phyloP scores from a whole-genome alignment of 2,888 invertebrate species.

The Neoitamus cyanurus region DNA sequence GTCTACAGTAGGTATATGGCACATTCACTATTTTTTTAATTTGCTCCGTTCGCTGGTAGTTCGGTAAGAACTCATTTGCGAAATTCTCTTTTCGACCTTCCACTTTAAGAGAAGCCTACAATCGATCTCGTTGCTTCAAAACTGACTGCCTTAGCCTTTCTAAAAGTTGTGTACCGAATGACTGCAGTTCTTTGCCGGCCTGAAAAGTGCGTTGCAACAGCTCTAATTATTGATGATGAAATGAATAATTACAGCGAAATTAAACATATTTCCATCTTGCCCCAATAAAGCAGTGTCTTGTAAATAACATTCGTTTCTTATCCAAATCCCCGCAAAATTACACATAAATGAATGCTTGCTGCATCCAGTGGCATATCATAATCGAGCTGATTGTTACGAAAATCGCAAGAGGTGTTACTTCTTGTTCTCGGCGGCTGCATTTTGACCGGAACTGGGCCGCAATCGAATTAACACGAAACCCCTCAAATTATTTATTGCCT shows the following conservation, averaged over 20 bases:
- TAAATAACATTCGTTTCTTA: neutral
- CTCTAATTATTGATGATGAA: neutral
- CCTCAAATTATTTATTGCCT: neutral
- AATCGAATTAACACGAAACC: neutral
- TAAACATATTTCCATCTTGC: neutral
- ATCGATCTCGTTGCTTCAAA: neutral
- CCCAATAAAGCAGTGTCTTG: neutral
- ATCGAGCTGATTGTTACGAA: neutral
- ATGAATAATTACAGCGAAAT: neutral
- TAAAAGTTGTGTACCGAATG: neutral
- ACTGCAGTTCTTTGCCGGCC: neutral
- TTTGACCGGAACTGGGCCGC: slow-evolving; percentile 16
- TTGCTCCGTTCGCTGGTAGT: neutral
- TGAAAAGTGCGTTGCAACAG: neutral
- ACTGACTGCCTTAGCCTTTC: neutral
- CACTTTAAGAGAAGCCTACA: neutral
- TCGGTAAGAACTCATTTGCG: neutral
- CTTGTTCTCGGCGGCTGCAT: neutral
- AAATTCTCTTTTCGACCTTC: neutral
- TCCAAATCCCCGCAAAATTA: neutral
- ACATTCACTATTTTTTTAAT: neutral
- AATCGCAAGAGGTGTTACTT: neutral
- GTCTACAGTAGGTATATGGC: neutral
- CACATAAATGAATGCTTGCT: neutral
- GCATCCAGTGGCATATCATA: neutral